A percentile compares a stretch with the other conserved stretches of the same genome.
These are phyloP conservation scores for Cataglyphis livida DNA, from an alignment of 2,888 invertebrate species.

Conservation along the genomic window DNA sequence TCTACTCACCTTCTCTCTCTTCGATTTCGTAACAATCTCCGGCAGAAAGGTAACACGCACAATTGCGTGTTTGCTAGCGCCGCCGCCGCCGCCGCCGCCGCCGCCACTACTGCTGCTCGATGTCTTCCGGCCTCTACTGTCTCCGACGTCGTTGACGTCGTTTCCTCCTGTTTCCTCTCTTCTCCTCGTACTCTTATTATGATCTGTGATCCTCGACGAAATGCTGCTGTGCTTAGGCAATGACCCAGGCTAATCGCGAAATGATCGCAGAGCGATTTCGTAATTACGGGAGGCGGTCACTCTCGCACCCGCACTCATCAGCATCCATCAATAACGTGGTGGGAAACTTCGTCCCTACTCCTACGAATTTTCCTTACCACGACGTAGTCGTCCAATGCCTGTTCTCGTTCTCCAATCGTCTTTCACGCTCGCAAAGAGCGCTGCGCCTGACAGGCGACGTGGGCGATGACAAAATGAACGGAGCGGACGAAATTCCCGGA, in stretches of 20 bases:
- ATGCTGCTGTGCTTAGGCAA: not conserved
- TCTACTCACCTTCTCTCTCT: conserved; percentile 10
- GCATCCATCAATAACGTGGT: not conserved
- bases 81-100: not conserved
- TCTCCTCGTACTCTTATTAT: not conserved
- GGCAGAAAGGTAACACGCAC: conserved; percentile 28
- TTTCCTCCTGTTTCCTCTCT: not conserved
- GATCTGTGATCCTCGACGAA: not conserved
- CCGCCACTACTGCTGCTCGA: not conserved
- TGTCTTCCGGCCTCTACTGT: not conserved
- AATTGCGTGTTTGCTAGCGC: not conserved
- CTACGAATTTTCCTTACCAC: not conserved
- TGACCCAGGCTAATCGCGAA: not conserved
- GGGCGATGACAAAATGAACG: conserved; percentile 64
- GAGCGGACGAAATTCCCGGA: conserved; percentile 77
- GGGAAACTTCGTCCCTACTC: not conserved
- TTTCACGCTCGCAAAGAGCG: conserved; percentile 5
- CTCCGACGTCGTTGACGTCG: not conserved
- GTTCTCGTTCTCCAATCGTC: conserved; percentile 7
- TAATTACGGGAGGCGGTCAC: not conserved
- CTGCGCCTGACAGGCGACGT: conserved; percentile 41
- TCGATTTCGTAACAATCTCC: not conserved
- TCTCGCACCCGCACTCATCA: not conserved
- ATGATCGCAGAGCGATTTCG: not conserved
- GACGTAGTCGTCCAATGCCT: not conserved